These are phyloP conservation scores for Eupithecia centaureata DNA, from an alignment of 2,888 invertebrate genomes.

Conservation along the genomic window DNA sequence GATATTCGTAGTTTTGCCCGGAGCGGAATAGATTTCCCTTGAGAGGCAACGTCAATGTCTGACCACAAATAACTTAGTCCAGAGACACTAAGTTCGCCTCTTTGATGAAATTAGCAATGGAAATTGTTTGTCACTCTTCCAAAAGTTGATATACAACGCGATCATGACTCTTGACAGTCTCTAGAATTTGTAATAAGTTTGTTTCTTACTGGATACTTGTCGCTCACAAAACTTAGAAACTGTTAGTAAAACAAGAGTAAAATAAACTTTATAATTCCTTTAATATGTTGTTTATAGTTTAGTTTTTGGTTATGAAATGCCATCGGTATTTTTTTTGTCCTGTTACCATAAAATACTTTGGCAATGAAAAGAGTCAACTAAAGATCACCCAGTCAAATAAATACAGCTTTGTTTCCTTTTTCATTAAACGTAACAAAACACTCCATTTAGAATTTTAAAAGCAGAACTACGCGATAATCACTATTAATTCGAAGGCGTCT, in stretches of 20 bases:
- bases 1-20: slow-evolving; percentile 38
- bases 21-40: slow-evolving; percentile 54
- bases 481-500: not conserved
- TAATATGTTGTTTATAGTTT: not conserved
- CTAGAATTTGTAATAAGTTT: not conserved
- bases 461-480: not conserved
- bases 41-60: slow-evolving; percentile 43
- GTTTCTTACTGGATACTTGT: not conserved
- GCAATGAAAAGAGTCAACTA: not conserved
- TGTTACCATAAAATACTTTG: not conserved
- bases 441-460: not conserved
- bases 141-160: not conserved
- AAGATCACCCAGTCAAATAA: not conserved
- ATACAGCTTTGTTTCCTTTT: not conserved
- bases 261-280: not conserved
- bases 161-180: not conserved
- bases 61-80: slow-evolving; percentile 31
- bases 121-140: not conserved
- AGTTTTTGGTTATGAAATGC: not conserved
- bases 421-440: not conserved
- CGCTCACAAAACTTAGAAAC: not conserved
- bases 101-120: slow-evolving; percentile 27
- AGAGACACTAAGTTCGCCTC: slow-evolving; percentile 14
- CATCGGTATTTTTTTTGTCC: not conserved
- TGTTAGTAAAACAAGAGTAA: not conserved